Base-by-base conservation (phyloP, 1,140 invertebrate genomes). In the Achroia grisella region DNA sequence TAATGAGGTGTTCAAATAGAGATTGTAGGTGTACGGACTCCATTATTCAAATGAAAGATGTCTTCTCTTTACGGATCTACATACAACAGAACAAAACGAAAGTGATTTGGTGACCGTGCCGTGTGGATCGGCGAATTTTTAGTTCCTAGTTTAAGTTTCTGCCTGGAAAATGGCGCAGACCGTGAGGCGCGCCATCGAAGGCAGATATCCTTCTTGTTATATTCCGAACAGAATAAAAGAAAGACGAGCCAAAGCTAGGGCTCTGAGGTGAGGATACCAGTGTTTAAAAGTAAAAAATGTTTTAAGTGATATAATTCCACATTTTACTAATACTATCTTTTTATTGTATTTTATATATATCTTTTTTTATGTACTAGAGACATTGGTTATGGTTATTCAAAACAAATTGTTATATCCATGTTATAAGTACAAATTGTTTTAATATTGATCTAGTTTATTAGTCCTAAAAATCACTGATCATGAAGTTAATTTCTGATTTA, bases 191-290 rank as follows among this genome's bases (percentile, higher is more conserved):
- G 64, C 80, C 44, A 56, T 79, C 9, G 77, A 80, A 48, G 93
- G 93, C 44, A 87, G 87, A 56, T 89, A 89, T 71, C 93, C 93
- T 39, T 89, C 92, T 1, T 94, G 93, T 71, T 93, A 93, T 44
- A 88, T 89, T 56, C 77, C 75, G 39, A 87, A 87, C 50, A 89
- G 94, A 53, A 83, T 95, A 30, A 92, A 94, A 60, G 93, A 94
- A 55, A 88, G 93, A 43, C 81, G 89, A 62, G 88, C 88, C 0
- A 90, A 90, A 67, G 89, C 91, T 41, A 90, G 89, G 67, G 88
- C 89, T 34, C 56, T 90, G 52, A 88, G 88, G 66, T 87, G 71
- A 71, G 44, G 47, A 15, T 36, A 37, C 6, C 13, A 15, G 35
- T 37, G 35, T 23, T 13, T 36, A 10, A 45, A n/a, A n/a, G n/a